Evolutionary conservation across 2,113 vertebrate genomes (phyloP), one percentile per base, ranked within the genome.

Genomic region (Pomatostomus ruficeps): DNA sequence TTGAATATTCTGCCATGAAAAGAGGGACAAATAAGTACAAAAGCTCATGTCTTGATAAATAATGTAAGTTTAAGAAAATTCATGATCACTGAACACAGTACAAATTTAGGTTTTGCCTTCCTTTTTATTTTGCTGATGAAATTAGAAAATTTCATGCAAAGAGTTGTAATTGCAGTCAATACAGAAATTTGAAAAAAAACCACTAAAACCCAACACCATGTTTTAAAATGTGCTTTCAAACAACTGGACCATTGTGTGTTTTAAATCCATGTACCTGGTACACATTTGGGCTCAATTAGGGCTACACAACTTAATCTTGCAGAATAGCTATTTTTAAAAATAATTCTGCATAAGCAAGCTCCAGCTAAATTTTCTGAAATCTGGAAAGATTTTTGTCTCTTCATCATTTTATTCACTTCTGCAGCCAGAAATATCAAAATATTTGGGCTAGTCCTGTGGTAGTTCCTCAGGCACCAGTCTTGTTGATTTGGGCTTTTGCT

Each of bases 401-500:
- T 61, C 61, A 52, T 67, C 9, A 46, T 95, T 68, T 63, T 52
- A 36, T 66, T 22, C 49, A 59, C 4, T 80, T 93, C 75, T 86
- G 10, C 54, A 71, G 65, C 18, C 22, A 85, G 40, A 87, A 92
- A 40, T 3, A 73, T 66, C 13, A 89, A 75, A 92, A 91, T 91
- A 85, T 61, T 89, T 87, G 62, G 45, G n/a, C 33, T 21, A 65
- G 66, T 84, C 45, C 51, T 52, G 22, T 63, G 52, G 61, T 23
- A 81, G 46, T 16, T 89, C 18, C 22, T 82, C 51, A 75, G 72
- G 61, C 23, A 78, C 7, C 59, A 80, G 17, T 3, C 31, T 84
- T 88, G 43, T 75, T 95, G 91, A 94, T 62, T 86, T 68, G 59
- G 48, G 31, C 26, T 85, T 67, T 85, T 91, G 58, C 52, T 93